These are phyloP conservation scores for Chymomyza procnemis DNA, from an alignment of 2,888 invertebrate genomes.

Conservation along the genomic window DNA sequence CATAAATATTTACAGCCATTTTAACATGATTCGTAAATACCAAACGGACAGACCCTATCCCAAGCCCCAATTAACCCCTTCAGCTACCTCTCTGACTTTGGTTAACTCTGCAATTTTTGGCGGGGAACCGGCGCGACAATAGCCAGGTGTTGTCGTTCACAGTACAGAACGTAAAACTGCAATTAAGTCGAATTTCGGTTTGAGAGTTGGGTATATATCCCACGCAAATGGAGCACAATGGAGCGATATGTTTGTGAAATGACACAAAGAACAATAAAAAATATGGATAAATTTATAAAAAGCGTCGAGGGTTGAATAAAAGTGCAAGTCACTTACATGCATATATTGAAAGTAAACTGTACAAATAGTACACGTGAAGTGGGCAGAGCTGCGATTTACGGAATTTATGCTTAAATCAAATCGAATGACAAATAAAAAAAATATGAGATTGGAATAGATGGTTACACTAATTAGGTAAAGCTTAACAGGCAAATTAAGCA, in stretches of 20 bases:
- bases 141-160: conserved; percentile 58
- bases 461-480: too few relatives aligned
- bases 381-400: background rate
- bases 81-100: background rate
- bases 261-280: background rate
- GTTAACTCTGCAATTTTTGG: background rate
- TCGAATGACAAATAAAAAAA: background rate
- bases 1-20: conserved; percentile 68
- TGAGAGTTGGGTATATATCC: background rate
- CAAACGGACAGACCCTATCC: background rate
- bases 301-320: background rate
- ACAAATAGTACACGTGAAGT: background rate
- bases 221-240: background rate
- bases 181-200: conserved; percentile 60
- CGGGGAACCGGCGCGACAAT: background rate
- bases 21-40: conserved; percentile 54
- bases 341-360: background rate
- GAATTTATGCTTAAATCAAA: background rate
- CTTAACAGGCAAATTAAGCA: too few relatives aligned
- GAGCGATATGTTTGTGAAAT: background rate
- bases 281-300: background rate
- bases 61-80: background rate
- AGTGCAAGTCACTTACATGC: background rate
- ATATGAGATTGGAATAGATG: background rate
- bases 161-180: conserved; percentile 65